Evolutionary conservation across 2,797 vertebrate genomes (phyloP), one percentile per base, ranked within the genome.

Genomic region (Nannoperca obscura): DNA sequence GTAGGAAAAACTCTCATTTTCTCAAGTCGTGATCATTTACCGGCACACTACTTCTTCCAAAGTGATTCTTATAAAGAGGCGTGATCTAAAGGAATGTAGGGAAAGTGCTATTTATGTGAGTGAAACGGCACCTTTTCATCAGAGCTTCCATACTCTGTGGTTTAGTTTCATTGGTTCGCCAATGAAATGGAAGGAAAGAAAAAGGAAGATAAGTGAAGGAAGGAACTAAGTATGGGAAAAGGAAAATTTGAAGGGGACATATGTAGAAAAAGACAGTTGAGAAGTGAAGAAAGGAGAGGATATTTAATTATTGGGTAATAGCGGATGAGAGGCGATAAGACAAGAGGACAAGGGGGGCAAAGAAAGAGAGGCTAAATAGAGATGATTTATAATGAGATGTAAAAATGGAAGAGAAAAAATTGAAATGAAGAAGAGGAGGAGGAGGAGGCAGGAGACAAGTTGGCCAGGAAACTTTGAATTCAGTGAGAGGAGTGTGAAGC

Each of bases 1-100:
- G 58, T 38, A 58, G 68, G 54, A 60, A 84, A 83, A 78, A 72
- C 24, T 77, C 80, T 72, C 34, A 58, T 76, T 88, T 84, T 83
- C 85, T 82, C 76, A 68, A 82, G 77, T 73, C 13, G 17, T 63
- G 80, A 86, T 77, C 71, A 60, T 70, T 87, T 77, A 75, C 15
- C 65, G 44, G 53, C 44, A 8, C 20, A 22, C 50, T 49, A 53
- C 64, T 42, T 82, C 67, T 46, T 60, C 42, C 7, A 14, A 34
- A 78, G 55, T 27, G 68, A 81, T 73, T 63, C 50, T 66, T 68
- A 52, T 71, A 53, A 77, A 79, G 46, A 75, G 40, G 57, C 1
- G 36, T 36, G 61, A 66, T 79, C 49, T 83, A 68, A 80, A 79
- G 64, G 79, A 27, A 27, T 27, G 24, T 27, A 32, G 36, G 40